Evolutionary conservation across 2,888 invertebrate genomes (phyloP).

Genomic region (Macropis europaea): DNA sequence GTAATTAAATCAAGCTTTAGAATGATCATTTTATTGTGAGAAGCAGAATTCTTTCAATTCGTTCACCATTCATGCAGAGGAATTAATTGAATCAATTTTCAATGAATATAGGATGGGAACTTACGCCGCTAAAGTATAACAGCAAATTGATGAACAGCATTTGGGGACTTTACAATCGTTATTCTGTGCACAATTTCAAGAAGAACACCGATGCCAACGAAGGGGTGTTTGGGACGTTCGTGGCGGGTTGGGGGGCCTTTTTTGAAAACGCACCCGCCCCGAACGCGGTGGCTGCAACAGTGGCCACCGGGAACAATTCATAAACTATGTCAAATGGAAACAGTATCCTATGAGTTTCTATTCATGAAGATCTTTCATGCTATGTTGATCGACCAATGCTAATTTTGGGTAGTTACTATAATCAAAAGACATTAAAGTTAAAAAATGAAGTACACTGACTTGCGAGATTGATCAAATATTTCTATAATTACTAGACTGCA

Average conservation of each 20-base stretch:
- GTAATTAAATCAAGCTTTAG: neutral
- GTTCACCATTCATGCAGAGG: neutral
- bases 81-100: neutral
- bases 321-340: constrained; percentile 13
- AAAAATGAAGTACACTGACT: too few species aligned
- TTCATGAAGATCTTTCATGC: too few species aligned
- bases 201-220: constrained; percentile 84
- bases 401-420: neutral
- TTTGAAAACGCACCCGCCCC: constrained; percentile 79
- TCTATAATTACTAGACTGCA: too few species aligned
- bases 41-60: neutral
- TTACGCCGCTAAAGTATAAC: constrained; percentile 89
- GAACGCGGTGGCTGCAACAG: constrained; percentile 33
- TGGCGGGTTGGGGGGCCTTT: constrained; percentile 76
- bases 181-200: constrained; percentile 93
- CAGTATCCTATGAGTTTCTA: constrained; percentile 2
- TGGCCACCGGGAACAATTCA: constrained; percentile 27
- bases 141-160: constrained; percentile 94
- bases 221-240: constrained; percentile 73
- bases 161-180: constrained; percentile 94
- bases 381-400: too few species aligned
- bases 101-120: constrained; percentile 83
- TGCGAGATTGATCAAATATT: too few species aligned
- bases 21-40: neutral
- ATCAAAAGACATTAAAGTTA: too few species aligned